Conservation (phyloP, 2,888 invertebrate species). For the Drosophila colorata region DNA sequence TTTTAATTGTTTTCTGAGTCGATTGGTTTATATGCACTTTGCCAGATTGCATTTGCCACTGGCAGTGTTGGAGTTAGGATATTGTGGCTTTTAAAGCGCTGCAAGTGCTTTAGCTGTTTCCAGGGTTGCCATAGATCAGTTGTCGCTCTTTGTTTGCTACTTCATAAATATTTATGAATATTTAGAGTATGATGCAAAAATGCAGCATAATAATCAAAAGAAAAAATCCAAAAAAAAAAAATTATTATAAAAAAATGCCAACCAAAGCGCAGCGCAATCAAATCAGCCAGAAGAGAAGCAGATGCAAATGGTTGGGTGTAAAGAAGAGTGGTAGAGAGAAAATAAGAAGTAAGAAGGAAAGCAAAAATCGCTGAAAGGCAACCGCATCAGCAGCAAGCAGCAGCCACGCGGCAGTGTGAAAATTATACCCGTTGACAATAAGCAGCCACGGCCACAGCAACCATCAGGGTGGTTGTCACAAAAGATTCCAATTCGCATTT, state of each 20-base stretch:
- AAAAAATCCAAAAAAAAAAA: conserved; percentile 11
- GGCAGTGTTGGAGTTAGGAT: conserved; percentile 1
- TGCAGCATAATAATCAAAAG: conserved; percentile 52
- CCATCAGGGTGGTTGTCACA: conserved; percentile 18
- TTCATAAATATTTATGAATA: conserved; percentile 78
- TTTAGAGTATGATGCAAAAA: conserved; percentile 61
- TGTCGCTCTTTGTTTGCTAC: conserved; percentile 33
- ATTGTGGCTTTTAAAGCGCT: conserved; percentile 8
- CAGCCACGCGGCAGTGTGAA: conserved; percentile 64
- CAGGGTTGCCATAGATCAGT: conserved; percentile 27
- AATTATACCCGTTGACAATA: conserved; percentile 69
- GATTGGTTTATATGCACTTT: conserved; percentile 37
- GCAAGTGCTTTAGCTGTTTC: conserved; percentile 1
- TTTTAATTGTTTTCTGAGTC: conserved; percentile 46
- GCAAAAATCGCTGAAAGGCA: conserved; percentile 22
- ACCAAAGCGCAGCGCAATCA: conserved; percentile 68
- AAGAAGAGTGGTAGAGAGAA: background rate
- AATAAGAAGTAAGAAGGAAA: conserved; percentile 1
- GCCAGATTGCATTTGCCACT: conserved; percentile 42
- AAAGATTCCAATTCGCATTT: conserved; percentile 51
- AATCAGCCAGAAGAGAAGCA: conserved; percentile 59
- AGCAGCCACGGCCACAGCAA: conserved; percentile 22
- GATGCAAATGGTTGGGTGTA: conserved; percentile 17
- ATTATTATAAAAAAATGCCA: conserved; percentile 34
- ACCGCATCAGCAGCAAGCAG: conserved; percentile 16